Evolutionary conservation across 2,888 invertebrate species (phyloP).

Genomic region (Troides aeacus): DNA sequence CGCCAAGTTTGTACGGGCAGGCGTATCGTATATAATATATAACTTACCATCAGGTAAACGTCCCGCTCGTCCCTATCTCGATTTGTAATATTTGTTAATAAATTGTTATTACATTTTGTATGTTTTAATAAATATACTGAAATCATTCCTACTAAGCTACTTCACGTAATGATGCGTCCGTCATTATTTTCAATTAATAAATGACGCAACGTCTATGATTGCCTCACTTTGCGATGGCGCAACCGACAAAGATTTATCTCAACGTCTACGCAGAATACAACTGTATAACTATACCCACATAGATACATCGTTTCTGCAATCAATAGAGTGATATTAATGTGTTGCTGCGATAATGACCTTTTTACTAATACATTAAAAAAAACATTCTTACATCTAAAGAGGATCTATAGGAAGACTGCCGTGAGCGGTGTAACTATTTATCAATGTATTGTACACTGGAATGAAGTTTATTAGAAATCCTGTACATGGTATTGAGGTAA

Average conservation of each 20-base stretch:
- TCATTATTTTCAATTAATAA: conserved; percentile 24
- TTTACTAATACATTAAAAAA: background rate
- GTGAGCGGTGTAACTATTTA: background rate
- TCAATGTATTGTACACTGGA: background rate
- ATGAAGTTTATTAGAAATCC: background rate
- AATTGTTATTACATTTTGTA: no score
- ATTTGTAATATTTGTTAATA: no score
- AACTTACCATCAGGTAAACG: no score
- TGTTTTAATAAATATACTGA: background rate
- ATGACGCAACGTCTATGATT: conserved; percentile 14
- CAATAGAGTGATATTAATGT: background rate
- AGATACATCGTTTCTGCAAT: background rate
- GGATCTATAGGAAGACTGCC: background rate
- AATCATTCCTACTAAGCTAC: background rate
- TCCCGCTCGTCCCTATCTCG: no score
- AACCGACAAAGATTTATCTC: conserved; percentile 17
- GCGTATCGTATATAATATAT: no score
- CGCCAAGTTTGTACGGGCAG: no score
- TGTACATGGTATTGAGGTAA: no score
- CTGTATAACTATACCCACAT: conserved; percentile 1
- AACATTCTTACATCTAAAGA: background rate
- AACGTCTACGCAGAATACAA: background rate
- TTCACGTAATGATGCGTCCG: conserved; percentile 5
- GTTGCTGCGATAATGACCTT: background rate
- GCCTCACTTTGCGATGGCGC: conserved; percentile 8